A percentile compares a stretch with the other conserved stretches of the same genome.
Conservation (phyloP, 2,797 vertebrate genomes). For the Gallinago nigripennis region DNA sequence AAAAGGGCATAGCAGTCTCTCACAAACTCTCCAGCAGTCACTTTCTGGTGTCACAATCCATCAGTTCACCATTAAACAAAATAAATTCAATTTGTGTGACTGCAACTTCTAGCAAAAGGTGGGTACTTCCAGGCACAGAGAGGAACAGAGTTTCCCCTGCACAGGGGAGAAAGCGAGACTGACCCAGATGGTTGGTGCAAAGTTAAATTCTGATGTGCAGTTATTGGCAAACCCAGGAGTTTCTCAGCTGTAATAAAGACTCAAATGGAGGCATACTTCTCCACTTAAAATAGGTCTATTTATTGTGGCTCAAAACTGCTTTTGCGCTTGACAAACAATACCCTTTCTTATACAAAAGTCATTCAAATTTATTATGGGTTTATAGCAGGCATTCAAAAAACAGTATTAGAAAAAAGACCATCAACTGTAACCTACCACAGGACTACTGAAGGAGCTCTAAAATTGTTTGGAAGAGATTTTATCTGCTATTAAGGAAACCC, state of each 20-base stretch:
- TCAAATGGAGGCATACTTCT: not conserved
- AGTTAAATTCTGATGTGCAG: not conserved
- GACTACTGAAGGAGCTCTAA: not conserved
- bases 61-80: not conserved
- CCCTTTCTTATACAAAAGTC: not conserved
- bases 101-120: not conserved
- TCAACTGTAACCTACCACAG: not conserved
- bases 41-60: not conserved
- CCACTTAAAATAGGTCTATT: not conserved
- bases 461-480: not conserved
- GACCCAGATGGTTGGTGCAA: not conserved
- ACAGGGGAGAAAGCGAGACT: not conserved
- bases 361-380: not conserved
- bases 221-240: not conserved
- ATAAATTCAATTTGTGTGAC: not conserved
- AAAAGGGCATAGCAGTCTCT: not conserved
- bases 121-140: not conserved
- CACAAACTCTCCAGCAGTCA: rapidly evolving
- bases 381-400: not conserved
- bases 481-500: not conserved
- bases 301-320: not conserved
- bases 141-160: not conserved
- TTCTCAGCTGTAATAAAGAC: not conserved
- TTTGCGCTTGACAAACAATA: not conserved
- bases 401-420: not conserved